Conservation (phyloP, 2,888 invertebrate species). For the Notodonta dromedarius region DNA sequence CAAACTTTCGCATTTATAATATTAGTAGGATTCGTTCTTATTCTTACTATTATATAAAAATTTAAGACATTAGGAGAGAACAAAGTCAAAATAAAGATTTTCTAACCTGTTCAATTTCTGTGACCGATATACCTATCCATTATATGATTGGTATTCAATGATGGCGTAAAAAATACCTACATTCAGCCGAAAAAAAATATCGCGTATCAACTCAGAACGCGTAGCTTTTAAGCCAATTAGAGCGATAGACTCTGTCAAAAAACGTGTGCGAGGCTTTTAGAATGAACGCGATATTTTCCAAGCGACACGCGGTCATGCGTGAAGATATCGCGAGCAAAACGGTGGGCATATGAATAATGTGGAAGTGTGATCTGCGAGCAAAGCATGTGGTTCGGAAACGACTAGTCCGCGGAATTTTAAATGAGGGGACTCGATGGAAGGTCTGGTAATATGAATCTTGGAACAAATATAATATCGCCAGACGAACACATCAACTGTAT, state of each 20-base stretch:
- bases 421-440: constrained; percentile 12
- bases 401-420: constrained; percentile 6
- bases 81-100: too few relatives aligned
- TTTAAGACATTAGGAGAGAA: too few relatives aligned
- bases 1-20: too few relatives aligned
- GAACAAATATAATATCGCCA: too few relatives aligned
- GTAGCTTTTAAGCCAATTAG: constrained; percentile 27
- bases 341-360: constrained; percentile 26
- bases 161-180: not conserved
- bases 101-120: too few relatives aligned
- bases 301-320: constrained; percentile 18
- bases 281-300: constrained; percentile 26
- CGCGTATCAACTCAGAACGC: not conserved
- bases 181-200: not conserved
- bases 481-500: too few relatives aligned
- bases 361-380: constrained; percentile 9
- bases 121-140: too few relatives aligned
- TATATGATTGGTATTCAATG: too few relatives aligned
- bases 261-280: constrained; percentile 22
- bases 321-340: constrained; percentile 25
- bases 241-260: constrained; percentile 16
- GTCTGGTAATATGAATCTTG: not conserved
- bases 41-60: too few relatives aligned
- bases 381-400: constrained; percentile 3
- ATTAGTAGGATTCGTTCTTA: too few relatives aligned